Evolutionary conservation across 2,888 invertebrate genomes (phyloP), one percentile per base, ranked within the genome.

Genomic region (Drosophila bunnanda): DNA sequence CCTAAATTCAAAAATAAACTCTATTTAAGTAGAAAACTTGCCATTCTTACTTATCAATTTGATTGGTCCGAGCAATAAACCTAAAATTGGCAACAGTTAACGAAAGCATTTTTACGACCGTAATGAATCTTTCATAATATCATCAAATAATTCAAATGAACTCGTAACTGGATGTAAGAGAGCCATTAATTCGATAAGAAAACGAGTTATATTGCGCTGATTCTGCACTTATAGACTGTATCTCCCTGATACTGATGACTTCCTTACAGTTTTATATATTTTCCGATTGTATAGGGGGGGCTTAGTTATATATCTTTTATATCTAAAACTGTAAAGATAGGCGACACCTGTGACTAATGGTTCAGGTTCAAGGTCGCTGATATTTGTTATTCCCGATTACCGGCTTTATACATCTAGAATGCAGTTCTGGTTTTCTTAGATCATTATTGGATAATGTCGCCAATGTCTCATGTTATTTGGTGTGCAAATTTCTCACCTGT

Each of bases 1-100:
- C 3, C 22, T 3, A 4, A 12, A 22, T 15, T 1, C 22, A 15
- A 25, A 22, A 25, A 15, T 10, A 20, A 3, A 7, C 2, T 25
- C n/a, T n/a, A 38, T n/a, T n/a, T 38, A 22, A 38, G 17, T 20
- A 28, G 9, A 28, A 17, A 38, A 28, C 17, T 3, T 28, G 17
- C 9, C 54, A 39, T n/a, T n/a, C n/a, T n/a, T n/a, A n/a, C n/a
- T n/a, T 77, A 55, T 39, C n/a, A 59, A 50, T 66, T 77, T 59
- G 22, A 39, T 39, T 3, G 38, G 30, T 22, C 22, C n/a, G 10
- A n/a, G 38, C 9, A 22, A 54, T 59, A 54, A 55, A 54, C 20
- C 30, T 20, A 50, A 58, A 58, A 52, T 20, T 53, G 30, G 39
- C 30, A 32, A 28, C 28, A 52, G 34, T 34, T 34, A 52, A 28